Conservation (phyloP, 2,113 vertebrate genomes). For the Euleptes europaea region DNA sequence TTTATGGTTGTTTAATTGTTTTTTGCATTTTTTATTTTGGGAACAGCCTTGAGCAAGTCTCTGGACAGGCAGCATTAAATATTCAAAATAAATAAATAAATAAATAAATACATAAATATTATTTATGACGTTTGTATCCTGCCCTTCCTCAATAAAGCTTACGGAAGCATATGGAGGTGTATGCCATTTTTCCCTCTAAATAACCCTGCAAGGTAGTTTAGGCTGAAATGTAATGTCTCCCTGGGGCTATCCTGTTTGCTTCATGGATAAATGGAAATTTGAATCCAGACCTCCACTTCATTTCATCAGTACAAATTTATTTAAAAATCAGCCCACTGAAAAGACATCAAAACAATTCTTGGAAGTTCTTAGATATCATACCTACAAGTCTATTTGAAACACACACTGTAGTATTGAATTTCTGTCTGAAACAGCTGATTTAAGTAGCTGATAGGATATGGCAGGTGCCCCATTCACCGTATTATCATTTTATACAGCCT, state of each 20-base stretch:
- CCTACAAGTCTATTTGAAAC: constrained; percentile 65
- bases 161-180: neutral
- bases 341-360: constrained; percentile 50
- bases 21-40: no score
- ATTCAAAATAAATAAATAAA: no score
- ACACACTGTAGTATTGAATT: constrained; percentile 61
- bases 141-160: neutral
- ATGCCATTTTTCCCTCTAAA: neutral
- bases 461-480: constrained; percentile 66
- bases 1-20: no score
- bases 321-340: constrained; percentile 22
- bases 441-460: constrained; percentile 67
- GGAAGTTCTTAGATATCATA: constrained; percentile 52
- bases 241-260: no score
- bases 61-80: no score
- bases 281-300: neutral
- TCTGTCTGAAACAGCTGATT: constrained; percentile 72
- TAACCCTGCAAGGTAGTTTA: neutral
- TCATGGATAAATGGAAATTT: neutral
- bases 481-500: constrained; percentile 75
- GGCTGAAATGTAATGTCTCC: no score
- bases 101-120: no score
- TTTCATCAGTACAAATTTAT: constrained; percentile 48
- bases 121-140: neutral
- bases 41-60: no score